phyloP scores from a whole-genome alignment of 2,113 vertebrate species.

The Tamias sibiricus region DNA sequence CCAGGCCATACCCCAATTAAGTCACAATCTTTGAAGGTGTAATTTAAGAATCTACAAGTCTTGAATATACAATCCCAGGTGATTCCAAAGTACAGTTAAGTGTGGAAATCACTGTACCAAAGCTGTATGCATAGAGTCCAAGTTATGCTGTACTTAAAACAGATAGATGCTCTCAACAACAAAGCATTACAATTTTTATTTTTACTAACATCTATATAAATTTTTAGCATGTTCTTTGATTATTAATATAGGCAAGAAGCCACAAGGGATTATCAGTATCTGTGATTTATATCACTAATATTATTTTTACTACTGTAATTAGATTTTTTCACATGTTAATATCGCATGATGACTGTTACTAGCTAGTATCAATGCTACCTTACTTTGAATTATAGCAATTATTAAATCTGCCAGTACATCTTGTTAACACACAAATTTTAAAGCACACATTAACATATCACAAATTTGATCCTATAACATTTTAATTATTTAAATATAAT shows the following conservation, averaged over 20 bases:
- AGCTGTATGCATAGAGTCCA: background rate
- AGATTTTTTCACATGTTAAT: background rate
- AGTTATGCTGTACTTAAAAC: background rate
- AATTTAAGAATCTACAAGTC: background rate
- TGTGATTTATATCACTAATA: background rate
- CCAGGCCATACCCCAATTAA: background rate
- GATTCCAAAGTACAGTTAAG: background rate
- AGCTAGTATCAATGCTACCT: background rate
- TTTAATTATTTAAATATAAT: background rate
- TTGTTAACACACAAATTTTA: background rate
- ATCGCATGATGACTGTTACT: background rate
- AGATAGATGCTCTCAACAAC: background rate
- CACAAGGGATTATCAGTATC: background rate
- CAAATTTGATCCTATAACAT: background rate
- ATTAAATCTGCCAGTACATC: background rate
- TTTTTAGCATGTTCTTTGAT: background rate
- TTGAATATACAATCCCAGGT: background rate
- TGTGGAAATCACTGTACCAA: background rate
- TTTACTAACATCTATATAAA: background rate
- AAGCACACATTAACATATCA: background rate
- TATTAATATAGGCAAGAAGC: background rate
- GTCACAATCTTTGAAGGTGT: background rate
- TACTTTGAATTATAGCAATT: background rate
- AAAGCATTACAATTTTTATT: background rate
- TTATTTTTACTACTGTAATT: background rate